phyloP scores from a whole-genome alignment of 2,797 vertebrate species.

The Acipenser transmontanus region DNA sequence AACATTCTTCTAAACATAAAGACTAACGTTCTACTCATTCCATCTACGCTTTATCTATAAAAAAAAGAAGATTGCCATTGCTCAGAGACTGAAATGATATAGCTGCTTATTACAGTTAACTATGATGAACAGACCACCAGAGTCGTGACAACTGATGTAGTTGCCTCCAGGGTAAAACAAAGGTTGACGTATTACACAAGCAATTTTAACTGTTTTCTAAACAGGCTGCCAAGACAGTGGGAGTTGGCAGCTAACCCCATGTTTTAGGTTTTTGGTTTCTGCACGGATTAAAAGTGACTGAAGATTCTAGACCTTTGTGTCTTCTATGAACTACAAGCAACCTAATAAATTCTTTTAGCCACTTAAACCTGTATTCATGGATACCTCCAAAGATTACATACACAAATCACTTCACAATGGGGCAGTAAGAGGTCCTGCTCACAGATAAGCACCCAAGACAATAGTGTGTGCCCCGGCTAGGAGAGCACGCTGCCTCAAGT shows the following conservation, averaged over 20 bases:
- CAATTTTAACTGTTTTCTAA: constrained; percentile 97
- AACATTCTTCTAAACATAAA: constrained; percentile 11
- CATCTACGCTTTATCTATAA: background rate
- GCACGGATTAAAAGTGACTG: constrained; percentile 74
- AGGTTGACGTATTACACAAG: constrained; percentile 98
- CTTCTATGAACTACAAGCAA: constrained; percentile 86
- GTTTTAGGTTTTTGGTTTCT: constrained; percentile 63
- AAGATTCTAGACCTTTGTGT: constrained; percentile 87
- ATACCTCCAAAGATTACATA: constrained; percentile 85
- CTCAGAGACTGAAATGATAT: constrained; percentile 53
- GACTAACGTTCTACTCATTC: constrained; percentile 16
- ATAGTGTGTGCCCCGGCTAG: constrained; percentile 67
- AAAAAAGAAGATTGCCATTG: constrained; percentile 42
- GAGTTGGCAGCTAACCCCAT: constrained; percentile 78
- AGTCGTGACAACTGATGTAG: constrained; percentile 86
- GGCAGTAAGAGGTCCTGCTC: constrained; percentile 66
- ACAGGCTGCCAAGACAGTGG: constrained; percentile 97
- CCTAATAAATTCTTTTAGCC: constrained; percentile 91
- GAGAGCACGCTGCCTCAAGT: constrained; percentile 66
- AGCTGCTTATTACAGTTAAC: constrained; percentile 77
- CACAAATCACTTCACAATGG: constrained; percentile 92
- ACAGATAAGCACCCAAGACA: constrained; percentile 73
- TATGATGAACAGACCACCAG: constrained; percentile 91
- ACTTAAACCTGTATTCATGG: constrained; percentile 81
- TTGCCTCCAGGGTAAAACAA: constrained; percentile 87